phyloP scores from a whole-genome alignment of 2,888 invertebrate genomes.

The Drosophila pegasa region DNA sequence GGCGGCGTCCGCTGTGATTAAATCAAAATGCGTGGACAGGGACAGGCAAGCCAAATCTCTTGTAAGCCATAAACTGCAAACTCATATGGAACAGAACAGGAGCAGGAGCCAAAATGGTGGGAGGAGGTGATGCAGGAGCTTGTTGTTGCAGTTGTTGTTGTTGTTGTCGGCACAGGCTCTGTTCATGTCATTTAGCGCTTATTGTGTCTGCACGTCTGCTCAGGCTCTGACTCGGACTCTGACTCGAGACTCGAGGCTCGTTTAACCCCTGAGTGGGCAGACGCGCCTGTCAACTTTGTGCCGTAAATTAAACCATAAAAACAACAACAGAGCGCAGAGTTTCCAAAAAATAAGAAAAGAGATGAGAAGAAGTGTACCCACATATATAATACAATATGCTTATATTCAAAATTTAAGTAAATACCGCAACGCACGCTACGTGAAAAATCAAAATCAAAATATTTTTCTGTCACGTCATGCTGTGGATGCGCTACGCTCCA shows the following conservation, averaged over 20 bases:
- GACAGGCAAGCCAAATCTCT: slow-evolving; percentile 64
- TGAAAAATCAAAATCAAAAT: slow-evolving; percentile 70
- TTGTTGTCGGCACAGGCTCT: slow-evolving; percentile 30
- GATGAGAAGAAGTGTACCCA: slow-evolving; percentile 14
- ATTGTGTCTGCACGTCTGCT: slow-evolving; percentile 76
- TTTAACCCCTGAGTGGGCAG: slow-evolving; percentile 69
- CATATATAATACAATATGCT: slow-evolving; percentile 7
- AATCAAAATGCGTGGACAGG: slow-evolving; percentile 73
- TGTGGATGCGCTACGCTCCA: slow-evolving; percentile 45
- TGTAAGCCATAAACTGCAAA: slow-evolving; percentile 73
- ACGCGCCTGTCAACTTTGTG: slow-evolving; percentile 69
- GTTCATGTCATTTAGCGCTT: slow-evolving; percentile 74
- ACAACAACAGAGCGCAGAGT: slow-evolving; percentile 42
- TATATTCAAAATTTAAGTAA: slow-evolving; percentile 47
- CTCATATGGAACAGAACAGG: slow-evolving; percentile 71
- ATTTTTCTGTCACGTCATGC: slow-evolving; percentile 76
- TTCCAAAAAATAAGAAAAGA: slow-evolving; percentile 44
- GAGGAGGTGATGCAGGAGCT: slow-evolving; percentile 9
- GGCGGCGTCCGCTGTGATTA: slow-evolving; percentile 71
- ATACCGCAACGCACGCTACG: slow-evolving; percentile 44
- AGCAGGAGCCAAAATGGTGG: slow-evolving; percentile 26
- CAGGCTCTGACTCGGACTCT: slow-evolving; percentile 11
- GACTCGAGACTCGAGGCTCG: slow-evolving; percentile 36
- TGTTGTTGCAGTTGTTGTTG: slow-evolving; percentile 1
- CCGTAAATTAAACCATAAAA: slow-evolving; percentile 76